phyloP scores from a whole-genome alignment of 2,797 vertebrate genomes.

The Synanceia verrucosa region DNA sequence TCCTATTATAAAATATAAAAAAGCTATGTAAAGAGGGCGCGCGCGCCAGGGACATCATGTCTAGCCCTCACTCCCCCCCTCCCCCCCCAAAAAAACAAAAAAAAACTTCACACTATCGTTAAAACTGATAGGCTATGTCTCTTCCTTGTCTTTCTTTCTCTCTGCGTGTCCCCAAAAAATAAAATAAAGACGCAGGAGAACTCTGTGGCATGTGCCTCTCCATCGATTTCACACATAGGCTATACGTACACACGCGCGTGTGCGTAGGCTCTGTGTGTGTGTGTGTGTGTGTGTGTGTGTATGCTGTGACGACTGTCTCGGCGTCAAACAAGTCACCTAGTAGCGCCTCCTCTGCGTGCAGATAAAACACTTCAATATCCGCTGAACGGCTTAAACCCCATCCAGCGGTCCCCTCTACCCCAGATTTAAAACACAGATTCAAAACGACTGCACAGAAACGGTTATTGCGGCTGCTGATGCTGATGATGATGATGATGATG shows the following conservation, averaged over 20 bases:
- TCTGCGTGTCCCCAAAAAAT: constrained; percentile 4
- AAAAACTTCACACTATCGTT: constrained; percentile 59
- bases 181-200: constrained; percentile 12
- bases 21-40: constrained; percentile 34
- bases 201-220: too few relatives aligned
- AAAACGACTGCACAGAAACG: constrained; percentile 33
- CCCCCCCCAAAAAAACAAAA: not conserved
- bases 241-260: too few relatives aligned
- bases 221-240: too few relatives aligned
- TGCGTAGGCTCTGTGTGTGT: not conserved
- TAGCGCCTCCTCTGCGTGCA: constrained; percentile 49
- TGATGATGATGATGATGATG: constrained; percentile 2
- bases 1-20: constrained; percentile 52
- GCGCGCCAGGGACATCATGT: constrained; percentile 32
- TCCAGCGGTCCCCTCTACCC: constrained; percentile 7
- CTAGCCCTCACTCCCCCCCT: too few relatives aligned
- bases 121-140: constrained; percentile 32
- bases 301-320: constrained; percentile 55
- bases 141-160: constrained; percentile 12
- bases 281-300: not conserved
- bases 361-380: constrained; percentile 60
- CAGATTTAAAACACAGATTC: constrained; percentile 30
- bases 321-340: constrained; percentile 60
- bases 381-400: constrained; percentile 28
- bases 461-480: too few relatives aligned